Evolutionary conservation across 1,140 invertebrate species (phyloP), one percentile per base, ranked within the genome.

Genomic region (Leptinotarsa undecemlineata): DNA sequence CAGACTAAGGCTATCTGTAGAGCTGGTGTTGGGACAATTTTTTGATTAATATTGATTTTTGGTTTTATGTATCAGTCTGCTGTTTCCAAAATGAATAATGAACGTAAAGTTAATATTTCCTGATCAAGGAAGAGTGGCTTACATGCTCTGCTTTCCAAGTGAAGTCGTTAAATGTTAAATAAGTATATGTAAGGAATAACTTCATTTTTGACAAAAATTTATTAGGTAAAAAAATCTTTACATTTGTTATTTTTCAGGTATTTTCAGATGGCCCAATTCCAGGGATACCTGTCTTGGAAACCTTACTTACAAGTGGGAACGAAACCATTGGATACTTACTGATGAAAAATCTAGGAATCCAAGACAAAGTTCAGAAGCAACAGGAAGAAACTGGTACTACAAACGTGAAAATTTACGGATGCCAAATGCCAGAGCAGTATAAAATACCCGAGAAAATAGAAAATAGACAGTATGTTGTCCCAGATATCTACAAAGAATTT

Each of bases 281-380:
- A 78, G 95, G 90, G 1, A 86, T 87, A 66, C 93, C 94, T 13
- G 93, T 96, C 6, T 86, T 98, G 21, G 88, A 92, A 68, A 90
- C 94, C 20, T 85, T 98, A 19, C 84, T 97, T n/a, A 87, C 91
- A 71, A 93, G 95, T 19, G 90, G 92, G 2, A 93, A 90, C 89
- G 91, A 96, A 81, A 96, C 97, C 2, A 90, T 98, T 67, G 97
- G 97, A 14, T 91, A 97, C 63, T 88, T 89, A 73, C 88, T 99
- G 80, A 86, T 98, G 0, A 92, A 91, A 74, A 92, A 91, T 79
- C 96, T 96, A 91, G 95, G 93, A 47, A 97, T 97, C 94, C 92
- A 92, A 82, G 92, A 93, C 47, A 78, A 77, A 73, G 73, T 70
- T 60, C 62, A 70, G 57, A 47, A 66, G n/a, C 61, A 80, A 72